phyloP scores from a whole-genome alignment of 2,888 invertebrate genomes.

The Thymelicus lineola region DNA sequence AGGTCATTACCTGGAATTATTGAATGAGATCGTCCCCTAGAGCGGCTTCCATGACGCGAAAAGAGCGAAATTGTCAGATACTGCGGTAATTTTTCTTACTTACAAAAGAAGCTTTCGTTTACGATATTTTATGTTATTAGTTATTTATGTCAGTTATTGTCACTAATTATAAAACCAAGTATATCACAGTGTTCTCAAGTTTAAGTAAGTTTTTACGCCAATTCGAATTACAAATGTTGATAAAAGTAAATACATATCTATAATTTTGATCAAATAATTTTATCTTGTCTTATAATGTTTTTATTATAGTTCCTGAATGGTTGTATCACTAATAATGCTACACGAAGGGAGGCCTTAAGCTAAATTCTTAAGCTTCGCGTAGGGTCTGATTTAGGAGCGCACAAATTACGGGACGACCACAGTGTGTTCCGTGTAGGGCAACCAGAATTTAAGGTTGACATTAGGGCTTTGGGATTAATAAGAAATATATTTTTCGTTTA shows the following conservation, averaged over 20 bases:
- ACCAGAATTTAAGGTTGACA: constrained; percentile 2
- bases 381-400: constrained; percentile 52
- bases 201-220: too few relatives aligned
- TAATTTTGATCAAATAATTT: background rate
- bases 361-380: constrained; percentile 42
- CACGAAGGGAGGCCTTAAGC: constrained; percentile 41
- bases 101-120: background rate
- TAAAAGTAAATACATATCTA: too few relatives aligned
- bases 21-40: constrained; percentile 64
- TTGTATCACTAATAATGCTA: constrained; percentile 38
- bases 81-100: constrained; percentile 19
- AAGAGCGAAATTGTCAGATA: constrained; percentile 33
- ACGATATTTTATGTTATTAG: background rate
- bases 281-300: background rate
- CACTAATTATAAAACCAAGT: too few relatives aligned
- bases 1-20: constrained; percentile 66
- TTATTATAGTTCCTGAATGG: constrained; percentile 19
- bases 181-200: too few relatives aligned
- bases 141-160: too few relatives aligned
- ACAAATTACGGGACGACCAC: constrained; percentile 46
- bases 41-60: constrained; percentile 45
- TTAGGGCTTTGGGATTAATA: background rate
- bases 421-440: constrained; percentile 36
- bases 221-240: too few relatives aligned
- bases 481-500: background rate